Base-by-base conservation (phyloP, 30 jellyfish, hydroid and myxozoan genomes). In the Catostylus mosaicus region DNA sequence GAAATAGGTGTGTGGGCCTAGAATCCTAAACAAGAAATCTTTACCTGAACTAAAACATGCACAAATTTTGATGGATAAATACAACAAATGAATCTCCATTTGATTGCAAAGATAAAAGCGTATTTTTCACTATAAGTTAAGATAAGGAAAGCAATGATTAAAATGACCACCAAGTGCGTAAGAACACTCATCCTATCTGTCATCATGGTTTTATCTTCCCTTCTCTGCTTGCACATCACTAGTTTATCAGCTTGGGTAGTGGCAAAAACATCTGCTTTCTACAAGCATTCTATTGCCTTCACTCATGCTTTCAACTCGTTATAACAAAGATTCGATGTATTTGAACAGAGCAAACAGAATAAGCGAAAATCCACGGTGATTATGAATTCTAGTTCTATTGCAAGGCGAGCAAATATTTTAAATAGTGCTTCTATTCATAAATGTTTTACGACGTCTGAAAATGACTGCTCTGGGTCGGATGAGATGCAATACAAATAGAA, bases 301-400 rank as follows among this genome's bases (percentile, higher is more conserved):
- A 33, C 12, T 47, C 78, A 30, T 59, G 40, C 51, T 38, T 57
- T 56, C 34, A 35, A 20, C 30, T 61, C 71, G 59, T 45, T 77
- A 22, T 18, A 57, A 77, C 68, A 77, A 77, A 40, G 78, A 77
- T 38, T 33, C 67, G 24, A 30, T 40, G 23, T 77, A 38, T 77
- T 56, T 60, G 88, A 35, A 35, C 64, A 56, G 48, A 14, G 88
- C 88, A 47, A 35, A 62, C 47, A 50, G 80, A 65, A 65, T 30
- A 31, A 24, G 48, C 26, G 82, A 54, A 79, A 79, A 79, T 31
- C 72, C 74, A 63, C 6, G 38, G 45, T 46, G 89, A 79, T 79
- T 46, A 45, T 16, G 75, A 7, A 22, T 65, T 37, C 70, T 36
- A 79, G 75, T 38, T 66, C 89, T 66, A 63, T 66, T 79, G 89